Base-by-base conservation (phyloP, 2,888 invertebrate species). In the Andrena fulva region DNA sequence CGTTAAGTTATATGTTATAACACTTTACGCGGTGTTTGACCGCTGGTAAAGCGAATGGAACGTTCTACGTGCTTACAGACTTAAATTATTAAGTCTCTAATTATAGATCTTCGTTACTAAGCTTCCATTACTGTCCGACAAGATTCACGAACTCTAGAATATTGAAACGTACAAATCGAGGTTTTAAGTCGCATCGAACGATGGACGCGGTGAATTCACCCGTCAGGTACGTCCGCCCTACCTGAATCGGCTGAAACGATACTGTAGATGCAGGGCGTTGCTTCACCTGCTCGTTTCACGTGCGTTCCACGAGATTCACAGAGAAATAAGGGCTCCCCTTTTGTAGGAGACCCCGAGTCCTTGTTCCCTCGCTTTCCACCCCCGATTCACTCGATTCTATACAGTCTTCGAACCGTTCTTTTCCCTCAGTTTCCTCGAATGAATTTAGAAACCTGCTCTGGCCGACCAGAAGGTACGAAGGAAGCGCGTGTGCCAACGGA, bases 261-360 rank as follows among this genome's bases (percentile, higher is more conserved):
- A 60, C 52, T 67, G 67, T 29, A 31, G 24, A 74, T 52, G 60
- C 66, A 66, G 56, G 24, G 8, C 33, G n/a, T 52, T 6, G n/a
- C 48, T 20, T 62, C 77, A 78, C 78, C 77, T 80, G 80, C 66
- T 12, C 54, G 62, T 77, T 66, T 77, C 67, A 56, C 66, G n/a
- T 48, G 71, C 69, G 62, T 54, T 42, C 73, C 62, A 52, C 56
- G 35, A 64, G 69, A 66, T 76, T 76, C 76, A 52, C 69, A 24
- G 52, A 60, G 66, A 42, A 76, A 70, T 76, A 76, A 64, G 77
- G 64, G 42, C 63, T 56, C 24, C 54, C 42, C 63, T 77, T 72
- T 77, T 48, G 20, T 59, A 42, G 4, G 7, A 16, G 5, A 59
- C 64, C 2, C 10, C 8, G 12, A 6, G n/a, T 12, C 33, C 48